Evolutionary conservation across 2,113 vertebrate genomes (phyloP).

Genomic region (Rhinogobius similis): DNA sequence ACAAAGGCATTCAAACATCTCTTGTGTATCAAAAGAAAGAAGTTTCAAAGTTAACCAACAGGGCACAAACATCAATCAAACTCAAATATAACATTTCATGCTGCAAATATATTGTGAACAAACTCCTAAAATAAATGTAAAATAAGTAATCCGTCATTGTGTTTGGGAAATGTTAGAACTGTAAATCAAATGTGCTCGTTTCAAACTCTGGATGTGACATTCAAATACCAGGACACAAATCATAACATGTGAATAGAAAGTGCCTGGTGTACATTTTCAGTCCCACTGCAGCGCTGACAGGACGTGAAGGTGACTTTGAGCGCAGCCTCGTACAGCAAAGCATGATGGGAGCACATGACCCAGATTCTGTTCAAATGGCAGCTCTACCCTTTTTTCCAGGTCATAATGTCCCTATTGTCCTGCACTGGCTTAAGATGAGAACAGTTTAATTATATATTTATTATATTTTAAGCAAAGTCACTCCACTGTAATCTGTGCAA

Average conservation of each 20-base stretch:
- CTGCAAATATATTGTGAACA: neutral
- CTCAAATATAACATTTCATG: no score
- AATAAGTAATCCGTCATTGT: neutral
- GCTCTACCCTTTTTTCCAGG: slow-evolving; percentile 1
- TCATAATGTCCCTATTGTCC: neutral
- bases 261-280: neutral
- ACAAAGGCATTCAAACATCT: no score
- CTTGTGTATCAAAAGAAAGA: no score
- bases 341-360: slow-evolving; percentile 9
- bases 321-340: neutral
- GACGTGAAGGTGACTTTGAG: neutral
- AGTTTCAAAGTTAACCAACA: no score
- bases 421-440: neutral
- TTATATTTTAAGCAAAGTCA: neutral
- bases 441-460: neutral
- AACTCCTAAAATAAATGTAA: neutral
- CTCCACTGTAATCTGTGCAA: neutral
- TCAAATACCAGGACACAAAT: neutral
- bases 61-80: no score
- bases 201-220: neutral
- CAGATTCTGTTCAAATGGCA: slow-evolving; percentile 2
- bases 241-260: neutral
- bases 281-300: neutral
- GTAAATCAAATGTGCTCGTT: neutral
- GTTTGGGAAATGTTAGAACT: neutral